A percentile compares a stretch with the other conserved stretches of the same genome.
Evolutionary conservation across 2,113 vertebrate species (phyloP).

Genomic region (Gambusia holbrooki): DNA sequence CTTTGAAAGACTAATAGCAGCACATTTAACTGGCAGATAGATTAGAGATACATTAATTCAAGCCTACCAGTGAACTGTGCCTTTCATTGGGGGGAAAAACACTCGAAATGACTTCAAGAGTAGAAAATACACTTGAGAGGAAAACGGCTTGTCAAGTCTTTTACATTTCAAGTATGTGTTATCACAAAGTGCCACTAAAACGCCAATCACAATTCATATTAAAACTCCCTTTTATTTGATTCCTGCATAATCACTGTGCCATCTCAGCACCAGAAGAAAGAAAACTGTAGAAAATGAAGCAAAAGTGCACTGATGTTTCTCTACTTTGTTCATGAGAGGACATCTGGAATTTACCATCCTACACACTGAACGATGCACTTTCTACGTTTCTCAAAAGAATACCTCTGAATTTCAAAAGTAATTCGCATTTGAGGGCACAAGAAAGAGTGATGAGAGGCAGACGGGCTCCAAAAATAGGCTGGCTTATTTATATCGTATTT

Average conservation of each 20-base stretch:
- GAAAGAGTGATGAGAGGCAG: constrained; percentile 44
- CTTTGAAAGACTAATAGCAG: not conserved
- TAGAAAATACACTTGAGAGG: constrained; percentile 42
- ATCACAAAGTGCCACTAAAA: constrained; percentile 64
- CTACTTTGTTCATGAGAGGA: constrained; percentile 35
- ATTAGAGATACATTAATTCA: constrained; percentile 36
- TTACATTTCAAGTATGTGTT: constrained; percentile 53
- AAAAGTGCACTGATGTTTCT: constrained; percentile 40
- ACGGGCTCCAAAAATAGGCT: constrained; percentile 59
- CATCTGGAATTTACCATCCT: constrained; percentile 45
- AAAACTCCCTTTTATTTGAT: constrained; percentile 52
- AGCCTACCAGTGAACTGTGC: constrained; percentile 10
- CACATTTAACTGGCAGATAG: not conserved
- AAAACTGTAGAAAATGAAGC: constrained; percentile 31
- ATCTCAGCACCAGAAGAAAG: constrained; percentile 24
- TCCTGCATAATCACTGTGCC: constrained; percentile 31
- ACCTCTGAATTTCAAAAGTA: constrained; percentile 61
- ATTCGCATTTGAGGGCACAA: constrained; percentile 58
- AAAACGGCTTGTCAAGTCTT: constrained; percentile 36
- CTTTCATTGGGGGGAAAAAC: constrained; percentile 28
- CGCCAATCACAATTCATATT: constrained; percentile 33
- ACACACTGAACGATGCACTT: constrained; percentile 50
- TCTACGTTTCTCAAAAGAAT: constrained; percentile 57
- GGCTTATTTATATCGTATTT: constrained; percentile 60
- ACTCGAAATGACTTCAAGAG: constrained; percentile 31